Evolutionary conservation across 1,140 invertebrate species (phyloP).

Genomic region (Drosophila littoralis): DNA sequence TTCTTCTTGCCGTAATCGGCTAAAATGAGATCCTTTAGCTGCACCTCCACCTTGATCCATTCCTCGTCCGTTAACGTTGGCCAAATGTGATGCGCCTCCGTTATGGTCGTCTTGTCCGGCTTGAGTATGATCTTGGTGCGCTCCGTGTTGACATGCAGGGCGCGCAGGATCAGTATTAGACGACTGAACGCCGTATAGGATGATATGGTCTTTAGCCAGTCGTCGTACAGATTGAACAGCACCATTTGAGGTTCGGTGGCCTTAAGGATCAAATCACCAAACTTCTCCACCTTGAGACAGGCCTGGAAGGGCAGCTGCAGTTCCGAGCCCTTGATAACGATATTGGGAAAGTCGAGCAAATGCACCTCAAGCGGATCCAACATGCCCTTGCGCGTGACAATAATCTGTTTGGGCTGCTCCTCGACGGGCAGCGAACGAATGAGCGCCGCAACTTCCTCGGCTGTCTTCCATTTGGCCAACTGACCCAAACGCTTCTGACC

Average conservation of each 20-base stretch:
- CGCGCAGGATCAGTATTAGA: slow-evolving; percentile 97
- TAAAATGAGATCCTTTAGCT: slow-evolving; percentile 98
- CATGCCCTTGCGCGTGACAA: slow-evolving; percentile 99
- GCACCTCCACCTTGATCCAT: slow-evolving; percentile 99
- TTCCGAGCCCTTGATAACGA: slow-evolving; percentile 99
- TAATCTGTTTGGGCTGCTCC: slow-evolving; percentile 99
- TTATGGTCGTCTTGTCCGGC: slow-evolving; percentile 99
- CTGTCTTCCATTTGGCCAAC: slow-evolving; percentile 99
- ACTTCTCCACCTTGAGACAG: slow-evolving; percentile 99
- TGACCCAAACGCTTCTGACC: slow-evolving; percentile 97
- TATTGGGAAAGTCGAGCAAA: slow-evolving; percentile 99
- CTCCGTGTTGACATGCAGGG: slow-evolving; percentile 99
- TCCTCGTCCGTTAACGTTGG: slow-evolving; percentile 98
- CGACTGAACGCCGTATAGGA: slow-evolving; percentile 99
- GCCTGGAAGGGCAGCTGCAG: slow-evolving; percentile 98
- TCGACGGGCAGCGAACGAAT: slow-evolving; percentile 99
- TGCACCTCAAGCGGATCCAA: slow-evolving; percentile 99
- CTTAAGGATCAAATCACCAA: slow-evolving; percentile 99
- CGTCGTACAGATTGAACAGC: slow-evolving; percentile 99
- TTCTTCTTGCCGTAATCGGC: slow-evolving; percentile 99
- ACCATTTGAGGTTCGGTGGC: slow-evolving; percentile 99
- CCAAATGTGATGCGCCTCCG: slow-evolving; percentile 99
- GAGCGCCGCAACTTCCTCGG: slow-evolving; percentile 99
- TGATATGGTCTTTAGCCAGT: slow-evolving; percentile 99
- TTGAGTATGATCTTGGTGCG: slow-evolving; percentile 99